Evolutionary conservation across 2,113 vertebrate genomes (phyloP), one percentile per base, ranked within the genome.

Genomic region (Calonectris borealis): DNA sequence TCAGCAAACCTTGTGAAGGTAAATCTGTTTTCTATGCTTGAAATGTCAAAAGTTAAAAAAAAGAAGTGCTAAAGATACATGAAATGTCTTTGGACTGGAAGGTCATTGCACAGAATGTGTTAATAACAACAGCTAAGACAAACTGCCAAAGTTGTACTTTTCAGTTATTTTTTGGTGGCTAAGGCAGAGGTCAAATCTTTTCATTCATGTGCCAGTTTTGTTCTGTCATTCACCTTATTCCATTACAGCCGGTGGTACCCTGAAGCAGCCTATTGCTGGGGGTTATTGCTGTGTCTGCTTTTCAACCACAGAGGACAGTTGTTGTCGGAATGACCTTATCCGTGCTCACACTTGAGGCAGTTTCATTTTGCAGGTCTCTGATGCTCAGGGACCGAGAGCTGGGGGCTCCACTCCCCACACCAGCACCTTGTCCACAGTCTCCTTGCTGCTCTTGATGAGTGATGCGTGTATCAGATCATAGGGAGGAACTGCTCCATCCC

Each of bases 391-490:
- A 34, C 22, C 0, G 2, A 12, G 44, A 9, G 13, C 54, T 60
- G 44, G 46, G 65, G 44, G 27, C 68, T 86, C 14, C 46, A 9
- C 13, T 64, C 31, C 17, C 29, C 32, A 34, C 27, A 36, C 6
- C 76, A 12, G 51, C 46, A 7, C 25, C n/a, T 72, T 16, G 13
- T 40, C 46, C 52, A 31, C 16, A 18, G 25, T 40, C 57, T 9
- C 79, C 29, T 31, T 31, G 87, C 54, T 60, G 81, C 68, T 52
- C 21, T 6, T 21, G 9, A 11, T 27, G 40, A 34, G 24, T 3
- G 44, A 55, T 0, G 3, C 0, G 0, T 6, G 26, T 61, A 5
- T 7, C 13, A 62, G 58, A 57, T 29, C 38, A 10, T 0, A 18
- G 52, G 7, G 16, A 52, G 9, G 24, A 83, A 13, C 76, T 40